These are phyloP conservation scores for Genyomyrus donnyi DNA, from an alignment of 2,113 vertebrate genomes.

Conservation along the genomic window DNA sequence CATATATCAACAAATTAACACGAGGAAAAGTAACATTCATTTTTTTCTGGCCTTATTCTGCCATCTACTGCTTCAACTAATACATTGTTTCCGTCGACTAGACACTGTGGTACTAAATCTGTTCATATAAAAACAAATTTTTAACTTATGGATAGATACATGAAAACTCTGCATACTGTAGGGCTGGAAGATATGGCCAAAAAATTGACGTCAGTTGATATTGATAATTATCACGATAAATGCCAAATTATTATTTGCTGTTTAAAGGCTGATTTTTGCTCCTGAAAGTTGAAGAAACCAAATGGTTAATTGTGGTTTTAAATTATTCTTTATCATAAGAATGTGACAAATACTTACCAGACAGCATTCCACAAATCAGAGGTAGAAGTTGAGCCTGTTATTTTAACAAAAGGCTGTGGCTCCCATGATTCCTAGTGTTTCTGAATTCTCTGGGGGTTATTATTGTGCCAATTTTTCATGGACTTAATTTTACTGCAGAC, in stretches of 20 bases:
- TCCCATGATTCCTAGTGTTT: not conserved
- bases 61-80: slow-evolving; percentile 65
- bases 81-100: not conserved
- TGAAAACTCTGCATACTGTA: not conserved
- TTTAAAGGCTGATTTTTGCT: not conserved
- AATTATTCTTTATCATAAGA: not conserved
- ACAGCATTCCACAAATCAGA: not conserved
- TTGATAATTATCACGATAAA: not conserved
- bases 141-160: not conserved
- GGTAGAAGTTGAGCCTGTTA: not conserved
- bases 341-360: not conserved
- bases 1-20: slow-evolving; percentile 41
- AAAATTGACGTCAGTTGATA: not conserved
- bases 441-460: not conserved
- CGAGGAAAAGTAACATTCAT: not conserved
- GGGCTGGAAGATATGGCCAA: not conserved
- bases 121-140: not conserved
- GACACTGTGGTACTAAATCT: not conserved
- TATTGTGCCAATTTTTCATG: not conserved
- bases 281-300: not conserved
- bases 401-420: not conserved
- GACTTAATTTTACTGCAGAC: not conserved
- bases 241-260: not conserved
- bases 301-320: not conserved
- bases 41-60: slow-evolving; percentile 52